Conservation (phyloP, 2,113 vertebrate genomes). For the Xenopus laevis region DNA sequence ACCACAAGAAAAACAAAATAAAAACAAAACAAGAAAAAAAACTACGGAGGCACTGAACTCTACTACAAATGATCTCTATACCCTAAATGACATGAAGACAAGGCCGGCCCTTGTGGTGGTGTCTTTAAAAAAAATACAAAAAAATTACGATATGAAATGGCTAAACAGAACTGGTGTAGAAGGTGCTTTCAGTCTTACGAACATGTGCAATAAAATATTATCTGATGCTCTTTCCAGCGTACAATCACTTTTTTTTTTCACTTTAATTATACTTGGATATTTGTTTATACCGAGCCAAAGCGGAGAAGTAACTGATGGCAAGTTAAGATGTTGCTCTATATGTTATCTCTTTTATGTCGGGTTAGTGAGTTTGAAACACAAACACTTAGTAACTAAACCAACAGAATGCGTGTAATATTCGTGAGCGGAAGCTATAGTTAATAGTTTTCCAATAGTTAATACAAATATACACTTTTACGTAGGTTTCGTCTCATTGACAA, state of each 20-base stretch:
- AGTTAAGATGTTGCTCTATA: background rate
- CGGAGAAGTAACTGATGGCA: background rate
- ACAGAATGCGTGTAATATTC: too few species aligned
- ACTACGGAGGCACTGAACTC: conserved; percentile 54
- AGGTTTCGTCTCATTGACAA: conserved; percentile 10
- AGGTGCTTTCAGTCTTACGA: background rate
- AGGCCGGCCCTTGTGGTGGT: conserved; percentile 53
- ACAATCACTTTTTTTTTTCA: conserved; percentile 25
- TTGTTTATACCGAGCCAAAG: background rate
- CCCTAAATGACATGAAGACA: conserved; percentile 50
- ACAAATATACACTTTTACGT: background rate
- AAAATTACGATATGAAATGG: conserved; percentile 43
- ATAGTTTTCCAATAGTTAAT: too few species aligned
- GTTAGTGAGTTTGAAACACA: too few species aligned
- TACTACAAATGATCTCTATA: conserved; percentile 46
- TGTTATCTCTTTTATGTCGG: too few species aligned
- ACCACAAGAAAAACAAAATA: conserved; percentile 47
- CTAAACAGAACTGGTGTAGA: conserved; percentile 45
- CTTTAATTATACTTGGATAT: conserved; percentile 19
- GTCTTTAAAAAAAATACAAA: background rate
- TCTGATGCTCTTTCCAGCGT: conserved; percentile 15
- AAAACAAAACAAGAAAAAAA: conserved; percentile 49
- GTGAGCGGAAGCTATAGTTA: background rate
- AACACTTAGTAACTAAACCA: too few species aligned
- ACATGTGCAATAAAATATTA: conserved; percentile 38